Evolutionary conservation across 2,113 vertebrate genomes (phyloP).

Genomic region (Emydura subglobosa): DNA sequence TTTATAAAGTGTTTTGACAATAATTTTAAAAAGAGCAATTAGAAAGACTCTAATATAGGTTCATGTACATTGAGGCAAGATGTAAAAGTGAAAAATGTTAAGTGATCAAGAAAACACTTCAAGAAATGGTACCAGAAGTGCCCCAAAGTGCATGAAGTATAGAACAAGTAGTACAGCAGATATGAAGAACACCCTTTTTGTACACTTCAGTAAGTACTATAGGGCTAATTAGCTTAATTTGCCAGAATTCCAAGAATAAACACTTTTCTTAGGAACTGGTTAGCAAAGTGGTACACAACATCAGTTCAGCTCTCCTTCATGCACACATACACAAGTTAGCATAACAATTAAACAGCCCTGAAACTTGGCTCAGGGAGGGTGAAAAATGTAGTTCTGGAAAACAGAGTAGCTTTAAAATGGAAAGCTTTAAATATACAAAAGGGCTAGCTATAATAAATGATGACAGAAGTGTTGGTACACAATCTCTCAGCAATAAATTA

Average conservation of each 20-base stretch:
- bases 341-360: not conserved
- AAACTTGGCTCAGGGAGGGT: not conserved
- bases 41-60: not conserved
- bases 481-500: not conserved
- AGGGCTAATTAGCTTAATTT: not conserved
- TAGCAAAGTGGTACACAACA: not conserved
- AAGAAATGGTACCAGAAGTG: not conserved
- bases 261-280: not conserved
- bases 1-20: not conserved
- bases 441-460: not conserved
- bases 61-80: not conserved
- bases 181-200: not conserved
- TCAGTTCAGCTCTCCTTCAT: not conserved
- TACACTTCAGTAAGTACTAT: rapidly evolving
- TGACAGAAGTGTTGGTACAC: not conserved
- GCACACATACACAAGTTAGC: not conserved
- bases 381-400: not conserved
- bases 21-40: not conserved
- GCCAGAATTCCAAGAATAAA: not conserved
- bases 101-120: not conserved
- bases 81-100: not conserved
- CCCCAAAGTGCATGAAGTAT: not conserved
- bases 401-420: not conserved
- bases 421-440: not conserved
- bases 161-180: not conserved